phyloP scores from a whole-genome alignment of 2,888 invertebrate species.

The Plusia festucae region DNA sequence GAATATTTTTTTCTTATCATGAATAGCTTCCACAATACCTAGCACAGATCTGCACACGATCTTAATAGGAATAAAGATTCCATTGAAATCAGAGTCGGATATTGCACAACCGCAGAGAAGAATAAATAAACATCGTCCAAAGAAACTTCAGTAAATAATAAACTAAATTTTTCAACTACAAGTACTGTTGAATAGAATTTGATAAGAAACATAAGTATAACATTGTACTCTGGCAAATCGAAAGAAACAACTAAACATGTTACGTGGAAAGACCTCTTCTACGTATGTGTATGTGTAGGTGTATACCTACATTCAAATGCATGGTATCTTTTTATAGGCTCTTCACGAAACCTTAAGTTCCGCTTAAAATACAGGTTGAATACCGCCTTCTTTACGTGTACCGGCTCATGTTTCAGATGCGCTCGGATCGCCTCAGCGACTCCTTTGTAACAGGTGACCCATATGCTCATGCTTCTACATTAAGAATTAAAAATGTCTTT shows the following conservation, averaged over 20 bases:
- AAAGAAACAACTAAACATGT: too few relatives aligned
- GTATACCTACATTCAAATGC: too few relatives aligned
- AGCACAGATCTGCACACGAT: neutral
- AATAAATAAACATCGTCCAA: neutral
- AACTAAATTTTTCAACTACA: too few relatives aligned
- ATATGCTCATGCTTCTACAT: neutral
- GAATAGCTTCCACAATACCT: too few relatives aligned
- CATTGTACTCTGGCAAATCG: too few relatives aligned
- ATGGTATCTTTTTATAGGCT: too few relatives aligned
- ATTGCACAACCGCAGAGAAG: neutral
- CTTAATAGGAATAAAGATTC: neutral
- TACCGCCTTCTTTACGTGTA: neutral
- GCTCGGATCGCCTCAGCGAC: neutral
- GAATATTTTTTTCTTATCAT: too few relatives aligned
- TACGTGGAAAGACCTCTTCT: too few relatives aligned
- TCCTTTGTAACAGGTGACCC: neutral
- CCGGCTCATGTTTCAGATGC: neutral
- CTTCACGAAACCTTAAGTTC: neutral
- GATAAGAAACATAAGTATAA: too few relatives aligned
- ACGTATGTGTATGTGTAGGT: too few relatives aligned
- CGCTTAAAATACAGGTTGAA: neutral
- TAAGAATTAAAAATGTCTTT: too few relatives aligned
- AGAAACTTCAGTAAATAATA: neutral
- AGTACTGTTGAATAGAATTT: too few relatives aligned
- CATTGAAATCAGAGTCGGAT: constrained; percentile 2